phyloP scores from a whole-genome alignment of 2,888 invertebrate species.

The Drosophila buzzatii region DNA sequence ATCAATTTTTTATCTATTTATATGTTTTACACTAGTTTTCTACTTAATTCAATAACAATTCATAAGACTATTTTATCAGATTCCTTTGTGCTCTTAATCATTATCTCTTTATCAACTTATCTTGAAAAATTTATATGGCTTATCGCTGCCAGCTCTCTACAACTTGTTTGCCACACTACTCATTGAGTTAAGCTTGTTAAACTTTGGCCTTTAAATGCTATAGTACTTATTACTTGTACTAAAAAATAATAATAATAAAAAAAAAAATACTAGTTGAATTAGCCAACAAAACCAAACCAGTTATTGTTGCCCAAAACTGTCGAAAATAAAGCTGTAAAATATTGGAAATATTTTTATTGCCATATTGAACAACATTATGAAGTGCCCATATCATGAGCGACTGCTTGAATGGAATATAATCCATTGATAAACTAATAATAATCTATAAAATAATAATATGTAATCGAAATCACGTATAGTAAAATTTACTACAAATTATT shows the following conservation, averaged over 20 bases:
- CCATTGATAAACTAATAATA: too few relatives aligned
- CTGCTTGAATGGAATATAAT: background rate
- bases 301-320: background rate
- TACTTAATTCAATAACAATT: too few relatives aligned
- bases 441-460: too few relatives aligned
- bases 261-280: background rate
- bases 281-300: background rate
- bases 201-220: constrained; percentile 8
- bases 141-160: background rate
- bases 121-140: background rate
- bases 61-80: too few relatives aligned
- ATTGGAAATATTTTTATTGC: background rate
- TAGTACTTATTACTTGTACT: background rate
- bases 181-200: background rate
- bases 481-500: too few relatives aligned
- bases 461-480: too few relatives aligned
- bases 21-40: too few relatives aligned
- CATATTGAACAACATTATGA: background rate
- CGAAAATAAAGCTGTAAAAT: background rate
- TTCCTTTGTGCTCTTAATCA: background rate
- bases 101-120: background rate
- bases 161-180: background rate
- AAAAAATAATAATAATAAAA: background rate
- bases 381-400: background rate
- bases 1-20: too few relatives aligned